Evolutionary conservation across 2,113 vertebrate genomes (phyloP).

Genomic region (Melanocharis versteri): DNA sequence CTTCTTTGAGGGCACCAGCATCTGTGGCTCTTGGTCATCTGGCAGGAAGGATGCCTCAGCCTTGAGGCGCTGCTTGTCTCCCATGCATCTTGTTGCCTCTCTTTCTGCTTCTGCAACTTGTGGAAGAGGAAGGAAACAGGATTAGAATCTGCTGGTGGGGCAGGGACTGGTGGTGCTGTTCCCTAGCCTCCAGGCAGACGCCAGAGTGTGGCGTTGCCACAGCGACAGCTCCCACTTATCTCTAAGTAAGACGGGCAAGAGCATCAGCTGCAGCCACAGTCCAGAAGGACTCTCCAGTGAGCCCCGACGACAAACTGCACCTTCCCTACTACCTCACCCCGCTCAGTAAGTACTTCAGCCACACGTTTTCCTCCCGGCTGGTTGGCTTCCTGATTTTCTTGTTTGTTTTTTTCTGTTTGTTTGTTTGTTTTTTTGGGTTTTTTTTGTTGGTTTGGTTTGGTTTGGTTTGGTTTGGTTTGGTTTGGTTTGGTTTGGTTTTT

Average conservation of each 20-base stretch:
- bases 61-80: background rate
- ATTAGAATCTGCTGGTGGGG: background rate
- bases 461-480: too few species aligned
- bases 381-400: background rate
- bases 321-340: background rate
- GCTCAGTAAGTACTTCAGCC: conserved; percentile 56
- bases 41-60: background rate
- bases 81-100: background rate
- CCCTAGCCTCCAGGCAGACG: background rate
- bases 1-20: background rate
- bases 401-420: background rate
- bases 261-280: background rate
- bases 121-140: background rate
- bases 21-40: background rate
- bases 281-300: background rate
- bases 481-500: too few species aligned
- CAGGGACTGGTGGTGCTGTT: background rate
- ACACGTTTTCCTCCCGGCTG: rapidly evolving
- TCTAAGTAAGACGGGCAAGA: conserved; percentile 64
- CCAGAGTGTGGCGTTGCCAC: conserved; percentile 44
- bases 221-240: conserved; percentile 46
- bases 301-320: background rate
- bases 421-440: background rate
- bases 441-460: too few species aligned
- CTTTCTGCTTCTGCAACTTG: background rate